Percentiles rank a stretch among this genome's conserved stretches.
These are phyloP conservation scores for Aurelia aurita DNA, from an alignment of 30 jellyfish, hydroid and myxozoan species.

Conservation along the genomic window DNA sequence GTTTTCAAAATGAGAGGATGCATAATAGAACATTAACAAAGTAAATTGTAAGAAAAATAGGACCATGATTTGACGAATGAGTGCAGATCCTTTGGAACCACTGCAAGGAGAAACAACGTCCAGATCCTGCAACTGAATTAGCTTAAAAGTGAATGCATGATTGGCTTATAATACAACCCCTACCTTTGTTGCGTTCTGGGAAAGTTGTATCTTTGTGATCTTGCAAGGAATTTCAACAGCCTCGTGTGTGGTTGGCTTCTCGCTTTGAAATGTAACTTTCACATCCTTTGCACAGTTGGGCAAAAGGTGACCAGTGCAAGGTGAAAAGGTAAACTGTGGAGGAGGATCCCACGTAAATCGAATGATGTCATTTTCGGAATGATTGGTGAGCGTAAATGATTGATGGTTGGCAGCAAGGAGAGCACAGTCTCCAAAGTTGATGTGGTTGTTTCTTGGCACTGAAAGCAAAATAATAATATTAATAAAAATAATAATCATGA, in stretches of 20 bases:
- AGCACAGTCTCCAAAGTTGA: conserved; percentile 83
- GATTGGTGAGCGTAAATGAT: conserved; percentile 84
- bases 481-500: no score
- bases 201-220: conserved; percentile 62
- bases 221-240: conserved; percentile 68
- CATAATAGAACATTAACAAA: no score
- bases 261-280: conserved; percentile 64
- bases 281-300: conserved; percentile 93
- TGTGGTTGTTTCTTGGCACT: conserved; percentile 87
- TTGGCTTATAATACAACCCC: background rate
- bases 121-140: no score
- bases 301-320: conserved; percentile 82
- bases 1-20: no score
- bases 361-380: conserved; percentile 64
- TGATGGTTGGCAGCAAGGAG: conserved; percentile 42
- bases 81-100: no score
- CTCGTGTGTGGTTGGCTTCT: conserved; percentile 68
- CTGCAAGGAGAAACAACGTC: no score
- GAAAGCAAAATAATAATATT: background rate
- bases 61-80: no score
- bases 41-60: no score
- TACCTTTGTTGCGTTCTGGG: conserved; percentile 59
- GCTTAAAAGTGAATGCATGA: no score
- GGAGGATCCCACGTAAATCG: conserved; percentile 85
- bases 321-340: conserved; percentile 80